These are phyloP conservation scores for Mythimna loreyi DNA, from an alignment of 2,888 invertebrate genomes.

Conservation along the genomic window DNA sequence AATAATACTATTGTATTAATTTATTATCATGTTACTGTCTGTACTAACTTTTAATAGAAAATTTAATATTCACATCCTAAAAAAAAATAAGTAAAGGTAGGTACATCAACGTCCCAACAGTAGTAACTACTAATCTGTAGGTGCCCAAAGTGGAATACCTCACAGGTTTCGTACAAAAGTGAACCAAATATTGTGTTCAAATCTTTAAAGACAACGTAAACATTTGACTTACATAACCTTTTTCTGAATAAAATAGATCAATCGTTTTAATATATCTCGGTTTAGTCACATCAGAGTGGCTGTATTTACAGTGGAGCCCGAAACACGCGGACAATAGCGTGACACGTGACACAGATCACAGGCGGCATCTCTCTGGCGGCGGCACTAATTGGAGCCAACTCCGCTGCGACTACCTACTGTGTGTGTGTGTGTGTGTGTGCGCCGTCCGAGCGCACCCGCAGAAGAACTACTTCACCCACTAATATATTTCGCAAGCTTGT, in stretches of 20 bases:
- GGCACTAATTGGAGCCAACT: conserved; percentile 34
- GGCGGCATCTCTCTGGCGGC: conserved; percentile 30
- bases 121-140: no score
- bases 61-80: no score
- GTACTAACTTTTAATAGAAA: no score
- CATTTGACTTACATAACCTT: background rate
- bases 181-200: background rate
- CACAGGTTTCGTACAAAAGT: no score
- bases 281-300: background rate
- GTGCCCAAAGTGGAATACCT: no score
- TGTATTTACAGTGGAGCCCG: background rate
- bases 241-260: background rate
- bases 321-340: conserved; percentile 3
- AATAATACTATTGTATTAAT: no score
- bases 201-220: background rate
- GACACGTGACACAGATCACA: background rate
- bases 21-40: no score
- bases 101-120: no score
- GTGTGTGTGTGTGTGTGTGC: background rate
- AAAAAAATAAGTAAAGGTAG: no score
- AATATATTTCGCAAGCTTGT: background rate
- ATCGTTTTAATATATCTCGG: background rate
- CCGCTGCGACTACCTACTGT: background rate
- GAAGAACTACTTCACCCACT: background rate
- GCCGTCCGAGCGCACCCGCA: background rate